Evolutionary conservation across 2,888 invertebrate genomes (phyloP), one percentile per base, ranked within the genome.

Genomic region (Hartigia nigra): DNA sequence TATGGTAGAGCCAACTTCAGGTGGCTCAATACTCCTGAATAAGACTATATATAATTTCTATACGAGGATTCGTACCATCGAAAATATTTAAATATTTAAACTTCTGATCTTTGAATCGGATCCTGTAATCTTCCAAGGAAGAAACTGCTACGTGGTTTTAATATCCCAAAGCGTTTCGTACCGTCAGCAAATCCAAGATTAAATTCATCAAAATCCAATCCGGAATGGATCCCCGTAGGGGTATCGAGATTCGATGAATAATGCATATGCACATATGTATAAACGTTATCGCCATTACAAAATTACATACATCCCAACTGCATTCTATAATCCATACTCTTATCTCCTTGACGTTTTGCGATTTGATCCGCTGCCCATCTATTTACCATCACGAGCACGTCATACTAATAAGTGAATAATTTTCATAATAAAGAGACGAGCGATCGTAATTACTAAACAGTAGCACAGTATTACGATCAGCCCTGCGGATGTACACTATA

Each of bases 151-250:
- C 23, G 39, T 23, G 23, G 23, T 55, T 55, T 55, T 23, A 55
- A 55, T 55, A 55, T 55, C 9, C 39, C 23, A 2, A 55, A 55
- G 39, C 23, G 14, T 55, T 55, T 55, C 39, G 72, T 32, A 83
- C 83, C 82, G 78, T 77, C 78, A 84, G 81, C 83, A 79, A 83
- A 84, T 81, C 89, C 88, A 84, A 91, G 91, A 91, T 91, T 91
- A 91, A 91, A 91, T 91, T 91, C 90, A 91, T 91, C 90, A 90
- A 89, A 90, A 90, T 91, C 90, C 90, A 91, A 90, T 90, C 87
- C 88, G 84, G 85, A 80, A 84, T 82, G 85, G 84, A 86, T 84
- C 82, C 83, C 87, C 88, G 87, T 82, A 83, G 83, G 89, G 87
- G 85, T 82, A 82, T 86, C 81, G 83, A 85, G 85, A 23, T 55